phyloP scores from a whole-genome alignment of 2,888 invertebrate species.

The Beris chalybata region DNA sequence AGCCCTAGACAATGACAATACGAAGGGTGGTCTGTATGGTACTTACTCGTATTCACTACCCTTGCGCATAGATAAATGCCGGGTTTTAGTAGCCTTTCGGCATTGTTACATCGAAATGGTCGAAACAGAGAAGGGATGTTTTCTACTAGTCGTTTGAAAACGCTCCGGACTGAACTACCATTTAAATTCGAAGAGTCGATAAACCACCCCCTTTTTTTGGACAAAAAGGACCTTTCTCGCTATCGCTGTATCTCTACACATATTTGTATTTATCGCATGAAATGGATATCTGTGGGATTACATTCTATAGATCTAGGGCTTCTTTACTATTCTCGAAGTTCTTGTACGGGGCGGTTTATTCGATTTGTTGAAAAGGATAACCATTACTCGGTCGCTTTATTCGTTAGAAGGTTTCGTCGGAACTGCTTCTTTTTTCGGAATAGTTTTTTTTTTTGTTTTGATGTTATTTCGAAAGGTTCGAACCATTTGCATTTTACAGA shows the following conservation, averaged over 20 bases:
- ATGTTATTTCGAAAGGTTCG: too few relatives aligned
- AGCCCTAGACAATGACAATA: too few relatives aligned
- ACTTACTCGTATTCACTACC: too few relatives aligned
- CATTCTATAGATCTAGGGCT: constrained; percentile 26
- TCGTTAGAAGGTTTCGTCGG: constrained; percentile 36
- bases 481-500: too few relatives aligned
- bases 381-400: constrained; percentile 36
- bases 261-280: constrained; percentile 34
- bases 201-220: constrained; percentile 33
- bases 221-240: constrained; percentile 1
- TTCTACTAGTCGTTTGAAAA: constrained; percentile 27
- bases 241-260: constrained; percentile 7
- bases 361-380: constrained; percentile 38
- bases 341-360: too few relatives aligned
- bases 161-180: constrained; percentile 26
- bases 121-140: constrained; percentile 22
- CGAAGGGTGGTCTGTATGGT: too few relatives aligned
- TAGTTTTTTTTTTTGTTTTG: too few relatives aligned
- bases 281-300: constrained; percentile 41
- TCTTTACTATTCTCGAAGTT: background rate
- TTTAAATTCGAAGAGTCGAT: constrained; percentile 35
- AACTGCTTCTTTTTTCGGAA: too few relatives aligned
- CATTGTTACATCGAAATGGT: too few relatives aligned
- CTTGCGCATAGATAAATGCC: constrained; percentile 34
- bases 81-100: constrained; percentile 21